phyloP scores from a whole-genome alignment of 37 sponge, comb jelly and placozoan genomes.

The Beroe forskalii region DNA sequence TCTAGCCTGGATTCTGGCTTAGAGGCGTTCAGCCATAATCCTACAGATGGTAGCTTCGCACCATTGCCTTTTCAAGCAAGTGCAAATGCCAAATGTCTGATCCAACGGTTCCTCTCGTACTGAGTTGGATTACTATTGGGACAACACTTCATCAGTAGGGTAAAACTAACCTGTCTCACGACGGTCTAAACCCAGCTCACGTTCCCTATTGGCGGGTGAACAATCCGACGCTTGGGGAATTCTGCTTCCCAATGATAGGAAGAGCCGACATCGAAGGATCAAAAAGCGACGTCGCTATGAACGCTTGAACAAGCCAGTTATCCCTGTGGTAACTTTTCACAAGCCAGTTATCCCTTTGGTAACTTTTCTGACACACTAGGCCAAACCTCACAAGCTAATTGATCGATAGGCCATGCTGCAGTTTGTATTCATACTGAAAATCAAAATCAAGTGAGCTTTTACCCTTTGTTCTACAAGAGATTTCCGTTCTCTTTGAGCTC shows the following conservation, averaged over 20 bases:
- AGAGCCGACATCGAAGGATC: conserved; percentile 94
- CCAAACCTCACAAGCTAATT: conserved; percentile 72
- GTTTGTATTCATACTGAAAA: conserved; percentile 90
- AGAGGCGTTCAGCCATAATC: conserved; percentile 86
- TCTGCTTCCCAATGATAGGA: conserved; percentile 88
- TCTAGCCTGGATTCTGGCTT: conserved; percentile 88
- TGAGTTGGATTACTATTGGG: conserved; percentile 84
- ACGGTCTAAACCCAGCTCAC: conserved; percentile 90
- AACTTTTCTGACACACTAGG: conserved; percentile 86
- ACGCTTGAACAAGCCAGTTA: conserved; percentile 87
- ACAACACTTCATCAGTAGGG: conserved; percentile 87
- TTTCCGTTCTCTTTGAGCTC: conserved; percentile 87
- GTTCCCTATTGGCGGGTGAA: conserved; percentile 89
- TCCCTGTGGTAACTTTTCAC: no score
- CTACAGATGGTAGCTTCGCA: conserved; percentile 84
- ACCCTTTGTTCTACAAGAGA: conserved; percentile 82
- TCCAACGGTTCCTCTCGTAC: conserved; percentile 86
- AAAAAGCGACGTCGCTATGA: conserved; percentile 94
- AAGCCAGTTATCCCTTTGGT: conserved; percentile 95
- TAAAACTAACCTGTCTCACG: conserved; percentile 89
- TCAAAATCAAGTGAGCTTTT: conserved; percentile 89
- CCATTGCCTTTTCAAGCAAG: conserved; percentile 82
- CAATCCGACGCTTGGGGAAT: conserved; percentile 82
- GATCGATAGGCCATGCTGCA: conserved; percentile 89
- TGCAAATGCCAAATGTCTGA: conserved; percentile 83